Evolutionary conservation across 2,797 vertebrate species (phyloP), one percentile per base, ranked within the genome.

Genomic region (Anabacerthia variegaticeps): DNA sequence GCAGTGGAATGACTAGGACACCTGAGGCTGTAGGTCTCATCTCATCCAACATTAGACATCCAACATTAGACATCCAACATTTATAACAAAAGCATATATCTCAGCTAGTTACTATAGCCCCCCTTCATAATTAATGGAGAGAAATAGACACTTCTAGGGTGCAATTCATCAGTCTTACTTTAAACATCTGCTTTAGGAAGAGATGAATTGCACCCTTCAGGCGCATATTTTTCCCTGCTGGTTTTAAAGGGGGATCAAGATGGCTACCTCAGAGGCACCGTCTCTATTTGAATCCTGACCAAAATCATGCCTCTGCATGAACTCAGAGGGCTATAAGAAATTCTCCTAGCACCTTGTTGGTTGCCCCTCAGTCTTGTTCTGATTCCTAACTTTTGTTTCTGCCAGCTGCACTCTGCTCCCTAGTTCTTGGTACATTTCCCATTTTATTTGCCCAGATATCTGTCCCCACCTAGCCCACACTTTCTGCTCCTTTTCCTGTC

Each of bases 151-250:
- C 48, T 95, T 94, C 88, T 78, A 86, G 88, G 59, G 69, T 88
- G 69, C 69, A 92, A 95, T 96, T 93, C 88, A 95, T 97, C 95
- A 96, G 92, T 88, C 88, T 95, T 95, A 90, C 75, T 95, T 96
- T 95, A 96, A 95, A 94, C 56, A 92, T 94, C 88, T 96, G 85
- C 90, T 96, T 95, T 95, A 90, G 88, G 73, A 93, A 92, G 69
- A 95, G 94, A 96, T 79, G 48, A 93, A 96, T 95, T 88, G 24
- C 62, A 88, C 58, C 37, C 0, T 0, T 86, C 73, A 79, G 52
- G 46, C 55, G 32, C 22, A 8, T 62, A 81, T 78, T 81, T 96
- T 91, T 66, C 41, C 41, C 19, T 92, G 39, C 69, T 88, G 36
- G 48, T 86, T 95, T 58, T 48, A 90, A 76, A 81, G 83, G 14